Percentiles rank a stretch among this genome's conserved stretches.
Evolutionary conservation across 2,113 vertebrate species (phyloP).

Genomic region (Dasypus novemcinctus): DNA sequence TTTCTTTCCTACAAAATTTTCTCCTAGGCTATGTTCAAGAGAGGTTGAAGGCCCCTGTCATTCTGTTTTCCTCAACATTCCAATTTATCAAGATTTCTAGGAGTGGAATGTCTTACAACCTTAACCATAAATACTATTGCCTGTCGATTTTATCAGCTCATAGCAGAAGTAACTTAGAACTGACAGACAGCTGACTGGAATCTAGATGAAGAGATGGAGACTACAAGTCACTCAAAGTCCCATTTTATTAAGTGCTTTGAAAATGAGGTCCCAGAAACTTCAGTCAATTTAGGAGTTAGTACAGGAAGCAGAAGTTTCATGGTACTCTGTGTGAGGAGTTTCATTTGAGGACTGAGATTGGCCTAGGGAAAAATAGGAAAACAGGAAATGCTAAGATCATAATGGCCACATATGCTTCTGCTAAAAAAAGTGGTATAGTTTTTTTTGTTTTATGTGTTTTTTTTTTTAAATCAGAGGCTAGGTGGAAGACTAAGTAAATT

Average conservation of each 20-base stretch:
- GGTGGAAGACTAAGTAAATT: background rate
- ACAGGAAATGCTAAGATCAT: conserved; percentile 31
- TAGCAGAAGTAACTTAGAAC: background rate
- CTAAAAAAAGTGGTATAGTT: background rate
- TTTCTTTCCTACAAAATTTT: background rate
- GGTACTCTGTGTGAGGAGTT: background rate
- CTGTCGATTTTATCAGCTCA: conserved; percentile 36
- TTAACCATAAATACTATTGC: conserved; percentile 52
- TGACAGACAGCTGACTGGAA: conserved; percentile 57
- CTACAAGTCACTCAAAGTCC: conserved; percentile 42
- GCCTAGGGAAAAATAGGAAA: background rate
- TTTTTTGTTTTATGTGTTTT: too few relatives aligned
- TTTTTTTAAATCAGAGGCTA: background rate
- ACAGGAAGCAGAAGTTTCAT: background rate
- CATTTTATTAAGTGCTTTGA: conserved; percentile 66
- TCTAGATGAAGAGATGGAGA: background rate
- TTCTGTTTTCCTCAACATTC: conserved; percentile 43
- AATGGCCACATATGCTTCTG: background rate
- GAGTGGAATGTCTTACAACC: conserved; percentile 16
- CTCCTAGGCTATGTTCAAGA: background rate
- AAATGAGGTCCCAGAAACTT: conserved; percentile 49
- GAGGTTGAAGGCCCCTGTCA: background rate
- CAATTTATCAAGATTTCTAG: conserved; percentile 49
- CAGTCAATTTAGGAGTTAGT: conserved; percentile 52
- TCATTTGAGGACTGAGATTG: background rate